Evolutionary conservation across 2,113 vertebrate species (phyloP).

Genomic region (Lepidothrix coronata): DNA sequence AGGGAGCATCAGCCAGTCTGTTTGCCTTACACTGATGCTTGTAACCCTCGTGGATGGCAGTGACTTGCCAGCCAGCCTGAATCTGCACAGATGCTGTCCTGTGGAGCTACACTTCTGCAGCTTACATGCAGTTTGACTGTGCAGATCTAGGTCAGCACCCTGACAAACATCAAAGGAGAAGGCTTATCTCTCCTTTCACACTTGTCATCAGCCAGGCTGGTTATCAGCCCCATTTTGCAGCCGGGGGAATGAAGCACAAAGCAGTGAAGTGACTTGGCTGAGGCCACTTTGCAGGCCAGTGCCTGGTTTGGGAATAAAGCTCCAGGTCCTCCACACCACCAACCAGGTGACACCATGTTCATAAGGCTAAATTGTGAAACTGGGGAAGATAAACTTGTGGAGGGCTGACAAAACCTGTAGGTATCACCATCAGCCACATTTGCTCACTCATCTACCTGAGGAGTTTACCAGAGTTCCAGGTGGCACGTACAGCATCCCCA

Average conservation of each 20-base stretch:
- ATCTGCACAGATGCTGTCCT: not conserved
- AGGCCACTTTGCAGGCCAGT: not conserved
- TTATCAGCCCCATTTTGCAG: not conserved
- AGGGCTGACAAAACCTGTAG: not conserved
- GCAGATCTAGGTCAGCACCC: constrained; percentile 53
- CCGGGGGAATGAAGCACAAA: not conserved
- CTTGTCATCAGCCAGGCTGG: not conserved
- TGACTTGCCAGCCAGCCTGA: not conserved
- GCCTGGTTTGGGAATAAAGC: not conserved
- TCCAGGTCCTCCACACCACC: not conserved
- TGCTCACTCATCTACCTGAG: not conserved
- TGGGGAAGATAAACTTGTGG: not conserved
- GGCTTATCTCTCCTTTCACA: not conserved
- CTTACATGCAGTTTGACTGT: not conserved
- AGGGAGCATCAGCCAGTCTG: not conserved
- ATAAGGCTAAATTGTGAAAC: rapidly evolving
- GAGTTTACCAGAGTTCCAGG: not conserved
- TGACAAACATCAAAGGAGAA: constrained; percentile 5
- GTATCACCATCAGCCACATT: not conserved
- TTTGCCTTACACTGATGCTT: not conserved
- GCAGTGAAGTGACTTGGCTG: not conserved
- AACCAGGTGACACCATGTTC: rapidly evolving
- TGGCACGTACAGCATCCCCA: rapidly evolving
- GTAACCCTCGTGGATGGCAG: not conserved
- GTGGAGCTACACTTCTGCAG: not conserved